phyloP scores from a whole-genome alignment of 2,113 vertebrate species.

The Gorsachius goisagi region DNA sequence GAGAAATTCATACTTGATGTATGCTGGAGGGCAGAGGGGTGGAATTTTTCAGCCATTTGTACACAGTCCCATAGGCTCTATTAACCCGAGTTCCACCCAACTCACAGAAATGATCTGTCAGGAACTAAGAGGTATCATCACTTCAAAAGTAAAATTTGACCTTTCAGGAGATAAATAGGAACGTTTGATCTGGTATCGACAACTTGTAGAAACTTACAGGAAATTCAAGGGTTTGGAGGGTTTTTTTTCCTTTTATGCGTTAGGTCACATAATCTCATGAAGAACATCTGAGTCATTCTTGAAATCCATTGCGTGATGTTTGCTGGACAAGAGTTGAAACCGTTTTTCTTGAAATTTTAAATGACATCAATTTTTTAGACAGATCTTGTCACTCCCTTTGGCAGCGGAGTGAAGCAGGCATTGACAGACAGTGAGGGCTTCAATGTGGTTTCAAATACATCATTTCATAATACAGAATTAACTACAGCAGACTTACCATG shows the following conservation, averaged over 20 bases:
- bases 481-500: neutral
- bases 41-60: neutral
- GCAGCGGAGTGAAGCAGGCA: neutral
- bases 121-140: neutral
- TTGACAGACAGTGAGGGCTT: neutral
- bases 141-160: slow-evolving; percentile 14
- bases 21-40: neutral
- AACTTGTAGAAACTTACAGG: neutral
- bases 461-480: neutral
- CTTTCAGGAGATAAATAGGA: neutral
- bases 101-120: slow-evolving; percentile 43
- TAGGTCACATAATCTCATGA: neutral
- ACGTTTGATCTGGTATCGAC: neutral
- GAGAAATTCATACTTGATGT: neutral
- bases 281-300: neutral
- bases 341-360: neutral
- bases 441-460: neutral
- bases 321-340: neutral
- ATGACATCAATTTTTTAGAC: neutral
- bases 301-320: neutral
- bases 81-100: neutral
- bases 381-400: neutral
- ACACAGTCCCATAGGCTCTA: neutral
- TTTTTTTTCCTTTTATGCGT: neutral
- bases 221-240: neutral